Evolutionary conservation across 2,797 vertebrate genomes (phyloP).

Genomic region (Chelmon rostratus): DNA sequence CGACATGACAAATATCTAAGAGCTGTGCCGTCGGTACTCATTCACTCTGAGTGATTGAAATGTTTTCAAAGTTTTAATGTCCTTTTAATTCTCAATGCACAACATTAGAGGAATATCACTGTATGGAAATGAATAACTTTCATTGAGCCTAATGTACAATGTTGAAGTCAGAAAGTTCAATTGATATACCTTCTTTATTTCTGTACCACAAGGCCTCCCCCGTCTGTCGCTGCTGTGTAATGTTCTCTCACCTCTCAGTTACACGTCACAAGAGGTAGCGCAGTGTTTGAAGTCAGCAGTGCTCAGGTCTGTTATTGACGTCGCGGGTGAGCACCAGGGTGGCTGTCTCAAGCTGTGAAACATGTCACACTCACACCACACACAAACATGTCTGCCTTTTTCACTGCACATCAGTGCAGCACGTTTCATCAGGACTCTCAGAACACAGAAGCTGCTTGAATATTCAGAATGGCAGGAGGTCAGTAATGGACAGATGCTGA

Average conservation of each 20-base stretch:
- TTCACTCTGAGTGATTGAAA: constrained; percentile 7
- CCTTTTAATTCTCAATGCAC: constrained; percentile 16
- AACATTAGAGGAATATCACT: background rate
- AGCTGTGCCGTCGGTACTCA: background rate
- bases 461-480: constrained; percentile 17
- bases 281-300: constrained; percentile 49
- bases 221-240: background rate
- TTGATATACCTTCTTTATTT: background rate
- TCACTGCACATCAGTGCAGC: constrained; percentile 16
- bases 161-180: constrained; percentile 8
- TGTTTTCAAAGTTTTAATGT: constrained; percentile 27
- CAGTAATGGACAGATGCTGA: constrained; percentile 12
- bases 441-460: constrained; percentile 12
- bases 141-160: background rate
- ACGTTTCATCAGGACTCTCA: constrained; percentile 17
- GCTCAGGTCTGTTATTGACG: constrained; percentile 42
- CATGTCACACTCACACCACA: constrained; percentile 4
- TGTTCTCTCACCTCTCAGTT: background rate
- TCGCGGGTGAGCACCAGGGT: constrained; percentile 21
- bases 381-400: constrained; percentile 6
- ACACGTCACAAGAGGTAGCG: background rate
- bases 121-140: background rate
- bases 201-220: background rate
- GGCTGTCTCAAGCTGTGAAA: constrained; percentile 38
- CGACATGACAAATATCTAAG: constrained; percentile 44